Percentiles rank a stretch among this genome's conserved stretches.
Conservation (phyloP, 1,140 invertebrate species). For the Holcopasites calliopsidis region DNA sequence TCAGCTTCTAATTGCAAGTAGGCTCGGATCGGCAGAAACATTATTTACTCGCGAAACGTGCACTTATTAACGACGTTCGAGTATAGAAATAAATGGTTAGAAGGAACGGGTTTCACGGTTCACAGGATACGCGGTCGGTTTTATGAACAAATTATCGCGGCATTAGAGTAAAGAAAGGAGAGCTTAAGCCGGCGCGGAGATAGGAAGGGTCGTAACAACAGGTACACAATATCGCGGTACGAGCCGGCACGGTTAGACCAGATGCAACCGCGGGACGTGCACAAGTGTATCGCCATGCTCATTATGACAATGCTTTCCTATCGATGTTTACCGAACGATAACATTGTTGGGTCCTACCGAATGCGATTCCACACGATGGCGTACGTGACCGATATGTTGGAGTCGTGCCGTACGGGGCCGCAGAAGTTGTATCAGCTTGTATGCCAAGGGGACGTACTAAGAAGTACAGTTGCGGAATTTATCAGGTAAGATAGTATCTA, state of each 20-base stretch:
- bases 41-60: neutral
- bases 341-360: constrained; percentile 38
- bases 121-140: neutral
- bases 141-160: constrained; percentile 38
- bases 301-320: constrained; percentile 50
- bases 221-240: constrained; percentile 34
- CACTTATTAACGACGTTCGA: neutral
- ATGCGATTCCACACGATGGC: constrained; percentile 35
- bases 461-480: constrained; percentile 28
- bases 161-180: constrained; percentile 30
- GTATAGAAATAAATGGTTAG: no score
- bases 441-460: neutral
- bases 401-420: constrained; percentile 20
- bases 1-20: neutral
- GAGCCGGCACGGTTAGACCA: constrained; percentile 12
- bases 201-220: neutral
- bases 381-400: constrained; percentile 57
- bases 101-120: neutral
- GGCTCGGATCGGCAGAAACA: neutral
- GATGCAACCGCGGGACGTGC: constrained; percentile 8
- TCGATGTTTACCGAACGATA: constrained; percentile 57
- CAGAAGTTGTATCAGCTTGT: constrained; percentile 17
- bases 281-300: constrained; percentile 20
- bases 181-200: constrained; percentile 37
- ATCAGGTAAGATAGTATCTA: constrained; percentile 33